Evolutionary conservation across 2,888 invertebrate genomes (phyloP).

Genomic region (Electrophaes corylata): DNA sequence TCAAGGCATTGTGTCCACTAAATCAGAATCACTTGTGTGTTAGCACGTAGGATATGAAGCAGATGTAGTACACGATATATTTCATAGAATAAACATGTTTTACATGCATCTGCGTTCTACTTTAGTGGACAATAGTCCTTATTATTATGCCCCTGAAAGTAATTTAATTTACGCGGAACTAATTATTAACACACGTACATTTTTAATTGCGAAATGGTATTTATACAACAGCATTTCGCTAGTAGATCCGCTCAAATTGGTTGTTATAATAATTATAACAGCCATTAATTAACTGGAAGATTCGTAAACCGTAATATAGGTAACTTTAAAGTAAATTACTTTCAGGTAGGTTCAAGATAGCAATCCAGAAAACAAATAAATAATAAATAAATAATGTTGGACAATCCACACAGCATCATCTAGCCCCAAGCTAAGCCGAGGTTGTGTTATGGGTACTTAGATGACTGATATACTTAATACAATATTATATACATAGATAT

Average conservation of each 20-base stretch:
- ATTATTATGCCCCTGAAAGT: constrained; percentile 22
- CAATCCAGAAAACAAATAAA: too few species aligned
- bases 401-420: too few species aligned
- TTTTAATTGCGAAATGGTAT: constrained; percentile 14
- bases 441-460: too few species aligned
- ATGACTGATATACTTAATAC: too few species aligned
- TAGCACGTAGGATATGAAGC: too few species aligned
- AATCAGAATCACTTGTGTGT: constrained; percentile 2
- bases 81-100: background rate
- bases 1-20: constrained; percentile 10
- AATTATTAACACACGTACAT: constrained; percentile 20
- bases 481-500: too few species aligned
- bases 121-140: constrained; percentile 2
- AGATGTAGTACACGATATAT: too few species aligned
- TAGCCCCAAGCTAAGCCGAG: too few species aligned
- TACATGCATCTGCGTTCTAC: background rate
- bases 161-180: constrained; percentile 16
- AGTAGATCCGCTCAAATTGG: constrained; percentile 30
- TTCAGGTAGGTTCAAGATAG: too few species aligned
- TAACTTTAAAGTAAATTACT: background rate
- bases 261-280: constrained; percentile 9
- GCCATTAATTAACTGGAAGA: background rate
- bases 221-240: constrained; percentile 16
- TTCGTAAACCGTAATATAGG: background rate
- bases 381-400: too few species aligned